Evolutionary conservation across 2,888 invertebrate genomes (phyloP), one percentile per base, ranked within the genome.

Genomic region (Heliconius ismenius): DNA sequence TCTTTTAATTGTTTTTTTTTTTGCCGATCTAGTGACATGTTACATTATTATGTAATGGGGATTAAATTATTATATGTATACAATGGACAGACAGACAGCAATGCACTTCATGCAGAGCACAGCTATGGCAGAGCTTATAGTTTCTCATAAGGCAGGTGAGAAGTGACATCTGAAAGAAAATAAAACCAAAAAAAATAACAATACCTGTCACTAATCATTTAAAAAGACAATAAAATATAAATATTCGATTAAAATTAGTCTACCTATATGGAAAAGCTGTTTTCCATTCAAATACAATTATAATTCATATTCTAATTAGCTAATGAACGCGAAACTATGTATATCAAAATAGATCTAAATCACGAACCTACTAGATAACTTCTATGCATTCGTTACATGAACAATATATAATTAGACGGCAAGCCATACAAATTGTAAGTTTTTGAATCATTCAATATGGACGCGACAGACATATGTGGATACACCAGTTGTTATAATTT

Each of bases 81-180:
- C 85, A 85, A 87, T 88, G 84, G 82, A 89, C 88, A 86, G 85
- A 89, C 85, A 89, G 86, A 90, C 90, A 91, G 87, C 88, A 91
- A 92, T 90, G 90, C 91, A 87, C 89, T 87, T 89, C 93, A 94
- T 94, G 93, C 93, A 91, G 90, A 91, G 89, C 89, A 91, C 91
- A 89, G 90, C 90, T 91, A 92, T 92, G 93, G 93, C 91, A 89
- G 92, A 89, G 91, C 95, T 97, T 97, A 98, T 95, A 98, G 97
- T 96, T 97, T 97, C 96, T 98, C 98, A 95, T 98, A 98, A 95
- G 97, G 97, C 95, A 97, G 97, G 94, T 97, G 96, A 94, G 97
- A 96, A 95, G 96, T 97, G 94, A 98, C 97, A 95, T 98, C 98
- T 98, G 97, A 95, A 96, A 97, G 95, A 95, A 95, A 95, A 95